Conservation (phyloP, 2,797 vertebrate species). For the Mycteria americana region DNA sequence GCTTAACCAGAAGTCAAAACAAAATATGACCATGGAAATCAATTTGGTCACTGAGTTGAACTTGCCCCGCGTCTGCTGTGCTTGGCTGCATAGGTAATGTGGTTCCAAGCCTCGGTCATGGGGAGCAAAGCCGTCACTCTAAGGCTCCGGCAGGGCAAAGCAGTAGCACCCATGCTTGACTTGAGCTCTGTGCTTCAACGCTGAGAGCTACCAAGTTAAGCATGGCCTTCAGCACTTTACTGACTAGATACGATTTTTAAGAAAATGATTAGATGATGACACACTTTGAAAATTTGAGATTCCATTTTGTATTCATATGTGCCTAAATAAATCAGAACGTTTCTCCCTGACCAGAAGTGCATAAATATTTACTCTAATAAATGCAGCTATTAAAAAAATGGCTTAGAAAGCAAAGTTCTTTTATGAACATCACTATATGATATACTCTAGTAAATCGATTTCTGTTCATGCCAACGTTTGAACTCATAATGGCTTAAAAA, state of each 20-base stretch:
- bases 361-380: neutral
- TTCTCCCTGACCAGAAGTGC: neutral
- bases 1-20: neutral
- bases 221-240: neutral
- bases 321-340: neutral
- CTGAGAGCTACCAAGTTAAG: neutral
- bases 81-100: neutral
- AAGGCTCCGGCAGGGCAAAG: neutral
- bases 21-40: neutral
- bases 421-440: neutral
- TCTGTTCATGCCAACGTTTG: neutral
- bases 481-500: neutral
- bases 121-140: neutral
- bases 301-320: neutral
- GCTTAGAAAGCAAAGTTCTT: neutral
- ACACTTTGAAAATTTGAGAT: neutral
- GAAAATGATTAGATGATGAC: neutral
- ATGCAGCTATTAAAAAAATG: neutral
- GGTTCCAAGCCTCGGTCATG: neutral
- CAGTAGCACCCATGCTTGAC: neutral
- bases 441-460: neutral
- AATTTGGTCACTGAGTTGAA: neutral
- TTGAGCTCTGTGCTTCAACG: neutral
- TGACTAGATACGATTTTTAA: neutral
- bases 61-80: neutral